These are phyloP conservation scores for Athene cunicularia DNA, from an alignment of 2,113 vertebrate species.

Conservation along the genomic window DNA sequence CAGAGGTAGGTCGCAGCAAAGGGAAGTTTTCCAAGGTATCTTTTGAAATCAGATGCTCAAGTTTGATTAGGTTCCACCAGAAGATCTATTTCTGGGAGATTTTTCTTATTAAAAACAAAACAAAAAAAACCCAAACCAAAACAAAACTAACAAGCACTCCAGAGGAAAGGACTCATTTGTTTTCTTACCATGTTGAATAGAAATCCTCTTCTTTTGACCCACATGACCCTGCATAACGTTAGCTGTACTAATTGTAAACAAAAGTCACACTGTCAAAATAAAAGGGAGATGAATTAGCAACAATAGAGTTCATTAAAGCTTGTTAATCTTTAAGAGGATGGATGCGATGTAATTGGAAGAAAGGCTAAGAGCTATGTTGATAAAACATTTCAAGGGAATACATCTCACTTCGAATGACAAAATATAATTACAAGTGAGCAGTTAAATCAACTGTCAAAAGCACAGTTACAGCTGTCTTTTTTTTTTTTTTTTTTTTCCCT, in stretches of 20 bases:
- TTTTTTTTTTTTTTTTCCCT: background rate
- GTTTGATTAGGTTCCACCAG: background rate
- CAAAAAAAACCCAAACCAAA: background rate
- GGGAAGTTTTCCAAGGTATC: background rate
- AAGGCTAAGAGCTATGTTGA: slow-evolving; percentile 6
- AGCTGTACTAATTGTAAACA: slow-evolving; percentile 52
- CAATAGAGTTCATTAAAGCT: slow-evolving; percentile 24
- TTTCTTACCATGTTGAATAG: slow-evolving; percentile 1
- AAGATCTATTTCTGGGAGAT: slow-evolving; percentile 24
- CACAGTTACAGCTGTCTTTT: slow-evolving; percentile 1
- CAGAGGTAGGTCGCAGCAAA: background rate
- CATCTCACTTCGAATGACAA: slow-evolving; percentile 67
- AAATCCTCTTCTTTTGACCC: slow-evolving; percentile 12
- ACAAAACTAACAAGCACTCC: slow-evolving; percentile 14
- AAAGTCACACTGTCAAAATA: slow-evolving; percentile 61
- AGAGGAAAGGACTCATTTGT: slow-evolving; percentile 14
- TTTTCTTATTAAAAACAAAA: slow-evolving; percentile 50
- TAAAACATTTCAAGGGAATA: slow-evolving; percentile 57
- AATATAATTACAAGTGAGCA: slow-evolving; percentile 66
- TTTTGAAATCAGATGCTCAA: background rate
- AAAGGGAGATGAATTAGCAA: slow-evolving; percentile 47
- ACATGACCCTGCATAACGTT: background rate
- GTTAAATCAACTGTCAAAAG: slow-evolving; percentile 64
- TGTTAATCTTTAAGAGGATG: slow-evolving; percentile 46
- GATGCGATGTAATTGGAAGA: slow-evolving; percentile 4